Conservation (phyloP, 2,888 invertebrate species). For the Morpho deidamia region DNA sequence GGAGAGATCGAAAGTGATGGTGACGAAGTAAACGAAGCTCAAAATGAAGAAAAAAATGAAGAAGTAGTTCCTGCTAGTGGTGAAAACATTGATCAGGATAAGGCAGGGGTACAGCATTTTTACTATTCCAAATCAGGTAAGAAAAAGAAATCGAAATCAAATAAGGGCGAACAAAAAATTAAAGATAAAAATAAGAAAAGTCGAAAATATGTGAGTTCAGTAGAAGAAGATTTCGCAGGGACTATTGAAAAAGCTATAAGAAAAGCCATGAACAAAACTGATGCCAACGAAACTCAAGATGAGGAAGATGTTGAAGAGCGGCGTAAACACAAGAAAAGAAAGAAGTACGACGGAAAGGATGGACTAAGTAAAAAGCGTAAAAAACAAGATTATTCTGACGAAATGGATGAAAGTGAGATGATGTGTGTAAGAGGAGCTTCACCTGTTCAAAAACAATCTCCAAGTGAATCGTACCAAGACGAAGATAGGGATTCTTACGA, state of each 20-base stretch:
- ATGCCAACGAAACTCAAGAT: constrained; percentile 57
- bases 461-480: constrained; percentile 56
- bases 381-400: constrained; percentile 74
- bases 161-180: constrained; percentile 66
- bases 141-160: constrained; percentile 71
- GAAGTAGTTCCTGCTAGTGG: constrained; percentile 25
- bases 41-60: constrained; percentile 43
- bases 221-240: constrained; percentile 86
- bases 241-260: constrained; percentile 88
- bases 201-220: constrained; percentile 56
- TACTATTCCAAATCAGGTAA: constrained; percentile 68
- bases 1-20: constrained; percentile 88
- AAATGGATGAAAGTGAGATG: constrained; percentile 88
- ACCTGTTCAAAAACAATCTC: constrained; percentile 66
- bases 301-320: constrained; percentile 72
- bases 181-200: constrained; percentile 75
- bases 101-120: constrained; percentile 46
- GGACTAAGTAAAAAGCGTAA: constrained; percentile 79
- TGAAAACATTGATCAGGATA: constrained; percentile 27
- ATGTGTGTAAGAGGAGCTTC: constrained; percentile 88
- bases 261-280: constrained; percentile 85
- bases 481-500: constrained; percentile 76
- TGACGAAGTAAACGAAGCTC: constrained; percentile 51
- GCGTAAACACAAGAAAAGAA: constrained; percentile 76
- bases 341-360: constrained; percentile 78